Evolutionary conservation across 2,888 invertebrate genomes (phyloP), one percentile per base, ranked within the genome.

Genomic region (Laothoe populi): DNA sequence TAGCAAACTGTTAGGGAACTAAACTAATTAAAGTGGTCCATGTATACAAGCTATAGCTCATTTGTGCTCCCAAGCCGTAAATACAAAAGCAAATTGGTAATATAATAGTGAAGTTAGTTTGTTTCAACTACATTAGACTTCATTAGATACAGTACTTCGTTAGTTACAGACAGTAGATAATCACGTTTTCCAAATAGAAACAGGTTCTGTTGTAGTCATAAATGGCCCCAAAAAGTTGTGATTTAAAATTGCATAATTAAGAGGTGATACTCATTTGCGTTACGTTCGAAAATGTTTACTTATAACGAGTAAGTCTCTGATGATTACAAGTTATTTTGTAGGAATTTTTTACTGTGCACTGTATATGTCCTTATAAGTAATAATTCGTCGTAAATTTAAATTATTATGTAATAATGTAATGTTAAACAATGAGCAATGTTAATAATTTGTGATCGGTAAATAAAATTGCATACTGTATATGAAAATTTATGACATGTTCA

Each of bases 401-500:
- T 53, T 53, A 31, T 61, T 45, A 24, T 62, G 48, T 62, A 62
- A 58, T 57, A 62, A 10, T 11, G 73, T 70, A 73, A 76, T 57
- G 42, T 64, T 69, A 70, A 71, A 72, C 75, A 65, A 75, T 75
- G 74, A 79, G 79, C 81, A 84, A 81, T 81, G 81, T 79, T 79
- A 79, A 83, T 82, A 75, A 78, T 83, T 81, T 81, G 83, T 86
- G 83, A 81, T 76, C 75, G 82, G 84, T 73, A 19, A 53, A 31
- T 44, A 74, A 73, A 81, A 81, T 79, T 83, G 81, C 77, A 81
- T 81, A 79, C 74, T 79, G 79, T 77, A 84, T 85, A 86, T 78
- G 87, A 78, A 84, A 77, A 79, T 77, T 73, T 68, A 79, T 74
- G 82, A 79, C 57, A 77, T 91, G 84, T 86, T 87, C 85, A 70